Evolutionary conservation across 2,797 vertebrate species (phyloP), one percentile per base, ranked within the genome.

Genomic region (Erethizon dorsatum): DNA sequence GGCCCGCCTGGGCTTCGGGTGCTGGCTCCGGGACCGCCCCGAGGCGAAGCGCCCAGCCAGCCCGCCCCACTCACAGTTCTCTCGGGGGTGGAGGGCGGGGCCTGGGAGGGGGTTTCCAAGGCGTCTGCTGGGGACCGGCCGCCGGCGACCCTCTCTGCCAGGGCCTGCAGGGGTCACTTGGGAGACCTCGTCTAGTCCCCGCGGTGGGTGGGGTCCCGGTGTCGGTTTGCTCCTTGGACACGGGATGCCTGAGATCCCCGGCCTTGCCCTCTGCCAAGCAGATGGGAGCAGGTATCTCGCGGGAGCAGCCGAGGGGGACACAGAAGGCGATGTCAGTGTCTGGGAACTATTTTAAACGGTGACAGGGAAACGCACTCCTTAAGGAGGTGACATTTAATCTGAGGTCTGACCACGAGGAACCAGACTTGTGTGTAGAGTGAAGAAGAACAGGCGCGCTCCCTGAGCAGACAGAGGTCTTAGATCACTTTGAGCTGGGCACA

Each of bases 331-430:
- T 11, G 22, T 3, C 84, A 9, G 75, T 17, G 45, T 1, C 17
- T 6, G 45, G 90, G 20, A 26, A 47, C 37, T 18, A 14, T 41
- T 75, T 91, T 31, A 56, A 63, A n/a, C 17, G 24, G 33, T 26
- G 13, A n/a, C 24, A 4, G 56, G 45, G 78, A 54, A 61, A 33
- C 37, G 45, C 22, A 18, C 82, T 80, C 11, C 61, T 8, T 6
- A 57, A 83, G 87, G 28, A 57, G 95, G 93, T 56, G 92, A 47
- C 54, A 2, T 96, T 41, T 59, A 37, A 85, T 79, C 71, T 8
- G 91, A 78, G 78, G 56, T 28, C 83, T 52, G 86, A 41, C 9
- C 56, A n/a, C 56, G 0, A 13, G 80, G 83, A 45, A 10, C 69
- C 87, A n/a, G 73, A 10, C 15, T 0, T 11, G 14, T 1, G 83